A percentile compares a stretch with the other conserved stretches of the same genome.
Conservation (phyloP, 2,888 invertebrate species). For the Chalcis sispes region DNA sequence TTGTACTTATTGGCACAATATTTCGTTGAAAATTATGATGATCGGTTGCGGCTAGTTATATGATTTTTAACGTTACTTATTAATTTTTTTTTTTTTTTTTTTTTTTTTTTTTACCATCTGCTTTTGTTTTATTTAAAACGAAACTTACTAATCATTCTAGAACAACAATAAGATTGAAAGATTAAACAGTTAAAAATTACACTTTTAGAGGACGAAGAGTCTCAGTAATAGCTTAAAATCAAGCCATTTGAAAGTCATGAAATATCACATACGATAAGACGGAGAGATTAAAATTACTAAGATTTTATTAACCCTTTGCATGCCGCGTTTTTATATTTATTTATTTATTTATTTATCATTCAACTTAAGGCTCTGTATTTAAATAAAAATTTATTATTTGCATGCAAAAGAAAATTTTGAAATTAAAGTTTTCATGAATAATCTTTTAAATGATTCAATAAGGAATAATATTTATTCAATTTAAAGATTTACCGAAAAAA, state of each 20-base stretch:
- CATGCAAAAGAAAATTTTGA: too few species aligned
- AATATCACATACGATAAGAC: slow-evolving; percentile 53
- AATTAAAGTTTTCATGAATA: too few species aligned
- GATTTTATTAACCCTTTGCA: slow-evolving; percentile 39
- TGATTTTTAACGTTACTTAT: slow-evolving; percentile 40
- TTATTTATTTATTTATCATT: too few species aligned
- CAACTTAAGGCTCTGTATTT: too few species aligned
- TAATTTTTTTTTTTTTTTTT: slow-evolving; percentile 4
- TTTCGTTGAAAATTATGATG: slow-evolving; percentile 51
- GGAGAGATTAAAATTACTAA: slow-evolving; percentile 41
- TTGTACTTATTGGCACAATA: slow-evolving; percentile 58
- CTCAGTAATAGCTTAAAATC: slow-evolving; percentile 40
- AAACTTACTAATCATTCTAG: slow-evolving; percentile 16
- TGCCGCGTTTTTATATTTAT: background rate
- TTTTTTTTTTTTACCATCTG: slow-evolving; percentile 1
- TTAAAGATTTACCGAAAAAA: too few species aligned
- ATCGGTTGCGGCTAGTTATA: slow-evolving; percentile 45
- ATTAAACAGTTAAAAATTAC: slow-evolving; percentile 35
- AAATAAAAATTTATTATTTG: too few species aligned
- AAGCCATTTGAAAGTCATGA: slow-evolving; percentile 41
- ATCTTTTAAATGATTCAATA: too few species aligned
- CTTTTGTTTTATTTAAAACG: slow-evolving; percentile 10
- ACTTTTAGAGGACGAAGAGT: slow-evolving; percentile 41
- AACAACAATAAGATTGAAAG: slow-evolving; percentile 14
- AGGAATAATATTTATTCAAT: too few species aligned